Evolutionary conservation across 2,797 vertebrate species (phyloP).

Genomic region (Sebastes miniatus): DNA sequence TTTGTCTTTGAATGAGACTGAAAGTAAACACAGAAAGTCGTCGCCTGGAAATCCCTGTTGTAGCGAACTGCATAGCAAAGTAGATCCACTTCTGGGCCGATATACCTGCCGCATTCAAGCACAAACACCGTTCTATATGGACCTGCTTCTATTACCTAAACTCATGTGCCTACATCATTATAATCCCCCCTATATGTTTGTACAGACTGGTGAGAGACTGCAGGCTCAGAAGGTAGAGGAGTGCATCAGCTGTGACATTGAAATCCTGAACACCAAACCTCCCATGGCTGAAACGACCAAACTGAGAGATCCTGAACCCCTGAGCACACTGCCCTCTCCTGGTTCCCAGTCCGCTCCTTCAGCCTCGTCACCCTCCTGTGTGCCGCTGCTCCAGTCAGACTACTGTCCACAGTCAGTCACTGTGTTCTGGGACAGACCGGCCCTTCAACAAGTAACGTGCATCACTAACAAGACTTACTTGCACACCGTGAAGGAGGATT

Average conservation of each 20-base stretch:
- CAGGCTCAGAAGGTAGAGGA: conserved; percentile 59
- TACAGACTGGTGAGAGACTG: conserved; percentile 52
- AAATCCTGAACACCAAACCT: conserved; percentile 48
- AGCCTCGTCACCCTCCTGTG: not conserved
- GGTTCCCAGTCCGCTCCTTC: not conserved
- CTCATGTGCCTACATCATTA: not conserved
- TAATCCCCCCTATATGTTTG: not conserved
- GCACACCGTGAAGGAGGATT: not conserved
- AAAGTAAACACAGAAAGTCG: not conserved
- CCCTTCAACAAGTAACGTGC: not conserved
- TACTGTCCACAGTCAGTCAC: conserved; percentile 39
- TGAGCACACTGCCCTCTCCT: not conserved
- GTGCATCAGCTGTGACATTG: conserved; percentile 60
- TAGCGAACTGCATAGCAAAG: no score
- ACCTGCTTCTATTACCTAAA: not conserved
- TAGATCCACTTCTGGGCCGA: not conserved
- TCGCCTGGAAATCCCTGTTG: not conserved
- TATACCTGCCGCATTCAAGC: not conserved
- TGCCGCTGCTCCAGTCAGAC: not conserved
- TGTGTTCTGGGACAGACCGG: not conserved
- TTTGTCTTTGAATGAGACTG: not conserved
- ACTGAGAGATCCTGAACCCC: not conserved
- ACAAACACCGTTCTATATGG: not conserved
- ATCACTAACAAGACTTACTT: conserved; percentile 38
- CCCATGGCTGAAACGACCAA: not conserved